phyloP scores from a whole-genome alignment of 2,888 invertebrate species.

The Polylopha cassiicola region DNA sequence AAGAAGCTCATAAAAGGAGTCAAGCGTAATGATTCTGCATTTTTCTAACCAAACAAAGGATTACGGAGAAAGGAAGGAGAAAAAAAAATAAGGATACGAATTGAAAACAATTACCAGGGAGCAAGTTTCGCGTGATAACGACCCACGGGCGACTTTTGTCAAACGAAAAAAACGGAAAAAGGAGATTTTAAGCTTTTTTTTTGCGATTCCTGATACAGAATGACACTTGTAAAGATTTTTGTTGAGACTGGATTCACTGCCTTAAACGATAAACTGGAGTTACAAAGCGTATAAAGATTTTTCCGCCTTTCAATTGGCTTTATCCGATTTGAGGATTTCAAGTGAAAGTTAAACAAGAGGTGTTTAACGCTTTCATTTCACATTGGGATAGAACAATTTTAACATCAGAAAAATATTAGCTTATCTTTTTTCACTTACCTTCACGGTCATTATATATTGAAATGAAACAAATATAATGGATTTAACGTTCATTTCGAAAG shows the following conservation, averaged over 20 bases:
- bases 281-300: no score
- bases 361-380: no score
- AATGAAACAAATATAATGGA: no score
- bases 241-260: slow-evolving; percentile 5
- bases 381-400: no score
- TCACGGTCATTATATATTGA: no score
- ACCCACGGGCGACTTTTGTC: slow-evolving; percentile 45
- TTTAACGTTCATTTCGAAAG: no score
- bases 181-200: slow-evolving; percentile 38
- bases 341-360: no score
- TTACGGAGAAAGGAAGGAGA: slow-evolving; percentile 20
- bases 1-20: slow-evolving; percentile 13
- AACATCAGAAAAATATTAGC: no score
- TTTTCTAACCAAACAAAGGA: slow-evolving; percentile 21
- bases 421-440: no score
- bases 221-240: slow-evolving; percentile 20
- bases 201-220: slow-evolving; percentile 22
- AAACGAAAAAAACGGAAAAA: slow-evolving; percentile 34
- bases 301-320: no score
- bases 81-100: slow-evolving; percentile 46
- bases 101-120: slow-evolving; percentile 60
- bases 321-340: no score
- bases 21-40: slow-evolving; percentile 23
- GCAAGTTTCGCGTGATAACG: slow-evolving; percentile 57
- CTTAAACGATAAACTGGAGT: neutral